Percentiles rank a stretch among this genome's conserved stretches.
These are phyloP conservation scores for Numenius arquata DNA, from an alignment of 2,113 vertebrate species.

Conservation along the genomic window DNA sequence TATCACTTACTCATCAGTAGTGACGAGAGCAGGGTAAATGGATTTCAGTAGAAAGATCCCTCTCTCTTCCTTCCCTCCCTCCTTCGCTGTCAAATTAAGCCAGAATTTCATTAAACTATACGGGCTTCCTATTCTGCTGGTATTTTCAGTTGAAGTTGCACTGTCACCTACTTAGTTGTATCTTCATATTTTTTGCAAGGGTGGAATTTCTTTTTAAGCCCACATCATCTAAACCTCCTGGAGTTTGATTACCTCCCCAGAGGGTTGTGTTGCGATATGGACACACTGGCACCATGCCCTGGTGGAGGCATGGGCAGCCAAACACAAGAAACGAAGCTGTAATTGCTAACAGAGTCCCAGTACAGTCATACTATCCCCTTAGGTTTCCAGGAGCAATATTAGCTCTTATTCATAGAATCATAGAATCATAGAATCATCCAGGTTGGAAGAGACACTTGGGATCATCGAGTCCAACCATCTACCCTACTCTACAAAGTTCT, in stretches of 20 bases:
- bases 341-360: background rate
- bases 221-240: background rate
- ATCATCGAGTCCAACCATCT: too few relatives aligned
- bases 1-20: background rate
- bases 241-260: fast-evolving
- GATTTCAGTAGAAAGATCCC: background rate
- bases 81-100: background rate
- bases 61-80: background rate
- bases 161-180: background rate
- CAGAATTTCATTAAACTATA: background rate
- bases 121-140: background rate
- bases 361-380: background rate
- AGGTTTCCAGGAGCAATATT: background rate
- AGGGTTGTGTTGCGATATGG: background rate
- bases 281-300: background rate
- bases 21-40: background rate
- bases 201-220: background rate
- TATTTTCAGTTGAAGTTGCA: background rate
- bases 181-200: background rate
- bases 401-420: background rate
- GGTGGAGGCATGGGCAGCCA: background rate
- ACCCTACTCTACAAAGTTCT: too few relatives aligned
- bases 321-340: background rate
- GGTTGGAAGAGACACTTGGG: too few relatives aligned
- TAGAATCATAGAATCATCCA: too few relatives aligned